A percentile compares a stretch with the other conserved stretches of the same genome.
Conservation (phyloP, 2,888 invertebrate genomes). For the Mactromeris polynyma region DNA sequence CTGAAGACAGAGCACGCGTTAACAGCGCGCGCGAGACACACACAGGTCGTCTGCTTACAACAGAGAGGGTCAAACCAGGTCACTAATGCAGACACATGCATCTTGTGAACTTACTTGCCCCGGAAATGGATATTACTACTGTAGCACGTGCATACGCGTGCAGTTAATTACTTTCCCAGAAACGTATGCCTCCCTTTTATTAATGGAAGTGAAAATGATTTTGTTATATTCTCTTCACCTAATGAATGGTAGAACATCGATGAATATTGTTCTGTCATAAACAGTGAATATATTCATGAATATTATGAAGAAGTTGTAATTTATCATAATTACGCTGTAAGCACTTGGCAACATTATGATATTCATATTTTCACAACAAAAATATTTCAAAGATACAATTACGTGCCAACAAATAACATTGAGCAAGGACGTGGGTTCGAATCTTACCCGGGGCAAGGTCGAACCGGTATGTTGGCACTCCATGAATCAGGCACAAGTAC, state of each 20-base stretch:
- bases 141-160: slow-evolving; percentile 21
- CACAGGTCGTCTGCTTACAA: slow-evolving; percentile 28
- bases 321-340: neutral
- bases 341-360: neutral
- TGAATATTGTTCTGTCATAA: neutral
- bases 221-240: neutral
- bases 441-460: neutral
- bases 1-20: slow-evolving; percentile 16
- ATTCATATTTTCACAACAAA: neutral
- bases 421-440: too few relatives aligned
- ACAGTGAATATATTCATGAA: neutral
- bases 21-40: slow-evolving; percentile 22
- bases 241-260: neutral
- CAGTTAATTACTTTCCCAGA: neutral
- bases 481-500: too few relatives aligned
- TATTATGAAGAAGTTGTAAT: neutral
- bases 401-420: neutral
- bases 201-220: neutral
- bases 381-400: too few relatives aligned
- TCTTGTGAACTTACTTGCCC: slow-evolving; percentile 27
- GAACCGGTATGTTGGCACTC: too few relatives aligned
- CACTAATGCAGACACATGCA: slow-evolving; percentile 12
- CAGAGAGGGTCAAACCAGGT: slow-evolving; percentile 36
- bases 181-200: neutral
- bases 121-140: neutral